Evolutionary conservation across 2,113 vertebrate species (phyloP), one percentile per base, ranked within the genome.

Genomic region (Datnioides undecimradiatus): DNA sequence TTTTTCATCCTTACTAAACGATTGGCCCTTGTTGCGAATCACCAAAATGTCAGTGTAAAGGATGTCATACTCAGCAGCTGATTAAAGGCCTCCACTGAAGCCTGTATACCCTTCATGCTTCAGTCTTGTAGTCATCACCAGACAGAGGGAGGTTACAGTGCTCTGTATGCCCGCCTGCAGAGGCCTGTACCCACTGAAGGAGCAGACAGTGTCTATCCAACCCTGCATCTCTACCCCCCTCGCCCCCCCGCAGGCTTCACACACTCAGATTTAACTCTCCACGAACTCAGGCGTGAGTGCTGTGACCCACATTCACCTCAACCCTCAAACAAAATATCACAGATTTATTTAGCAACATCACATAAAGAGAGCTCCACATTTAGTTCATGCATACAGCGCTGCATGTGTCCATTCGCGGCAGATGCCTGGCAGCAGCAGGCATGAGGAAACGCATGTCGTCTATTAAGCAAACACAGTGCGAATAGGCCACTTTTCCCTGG

Each of bases 221-320:
- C 4, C 27, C 16, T 14, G 9, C 45, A 33, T 63, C 73, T 70
- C 49, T 16, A 45, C 21, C 66, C 25, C 41, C 59, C 41, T 84
- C 70, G 40, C 21, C 66, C 25, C 41, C 59, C 41, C 83, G 70
- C 13, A 72, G 68, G 52, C 43, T 73, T 65, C 55, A 48, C 55
- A 70, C 29, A 11, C 23, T 72, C 55, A n/a, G 3, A 16, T 82
- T 71, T 67, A 83, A 85, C 79, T 82, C 65, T 36, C 1, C 36
- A 27, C 52, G 79, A 82, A 80, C 57, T 80, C 77, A 9, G 57
- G 82, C 38, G 1, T 16, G 63, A 69, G 63, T 8, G 23, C 36
- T 0, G 31, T 84, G 88, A 88, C 84, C 88, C 79, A 89, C 64
- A 82, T 87, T 72, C 59, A 86, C 68, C 69, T 73, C 38, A 17